phyloP scores from a whole-genome alignment of 2,113 vertebrate genomes.

The Lophura nycthemera region DNA sequence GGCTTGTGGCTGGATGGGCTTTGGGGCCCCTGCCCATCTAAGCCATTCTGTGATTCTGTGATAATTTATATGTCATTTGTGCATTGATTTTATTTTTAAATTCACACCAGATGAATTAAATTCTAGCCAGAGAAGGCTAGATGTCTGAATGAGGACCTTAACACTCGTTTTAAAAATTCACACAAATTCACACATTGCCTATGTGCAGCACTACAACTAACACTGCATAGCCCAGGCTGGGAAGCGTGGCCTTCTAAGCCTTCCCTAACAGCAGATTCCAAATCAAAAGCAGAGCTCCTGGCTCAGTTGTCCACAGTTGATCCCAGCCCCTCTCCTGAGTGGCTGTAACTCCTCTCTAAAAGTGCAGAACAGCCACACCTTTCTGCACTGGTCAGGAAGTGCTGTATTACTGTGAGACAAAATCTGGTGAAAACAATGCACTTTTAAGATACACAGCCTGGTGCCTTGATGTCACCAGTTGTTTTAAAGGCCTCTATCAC shows the following conservation, averaged over 20 bases:
- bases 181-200: not conserved
- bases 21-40: not conserved
- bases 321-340: not conserved
- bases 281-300: not conserved
- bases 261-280: not conserved
- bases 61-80: not conserved
- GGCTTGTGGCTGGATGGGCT: not conserved
- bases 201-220: not conserved
- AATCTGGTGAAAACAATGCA: not conserved
- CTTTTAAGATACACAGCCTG: accelerated
- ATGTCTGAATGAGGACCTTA: accelerated
- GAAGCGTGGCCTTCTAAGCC: not conserved
- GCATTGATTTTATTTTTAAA: not conserved
- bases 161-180: not conserved
- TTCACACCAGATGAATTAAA: too few species aligned
- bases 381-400: accelerated
- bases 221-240: not conserved
- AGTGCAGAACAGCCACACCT: not conserved
- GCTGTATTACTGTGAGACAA: accelerated
- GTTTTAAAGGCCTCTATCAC: not conserved
- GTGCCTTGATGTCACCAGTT: accelerated
- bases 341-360: not conserved
- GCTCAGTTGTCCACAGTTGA: not conserved
- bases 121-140: too few species aligned
- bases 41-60: not conserved